Conservation (phyloP, 1,140 invertebrate species). For the Eulimnadia texana region DNA sequence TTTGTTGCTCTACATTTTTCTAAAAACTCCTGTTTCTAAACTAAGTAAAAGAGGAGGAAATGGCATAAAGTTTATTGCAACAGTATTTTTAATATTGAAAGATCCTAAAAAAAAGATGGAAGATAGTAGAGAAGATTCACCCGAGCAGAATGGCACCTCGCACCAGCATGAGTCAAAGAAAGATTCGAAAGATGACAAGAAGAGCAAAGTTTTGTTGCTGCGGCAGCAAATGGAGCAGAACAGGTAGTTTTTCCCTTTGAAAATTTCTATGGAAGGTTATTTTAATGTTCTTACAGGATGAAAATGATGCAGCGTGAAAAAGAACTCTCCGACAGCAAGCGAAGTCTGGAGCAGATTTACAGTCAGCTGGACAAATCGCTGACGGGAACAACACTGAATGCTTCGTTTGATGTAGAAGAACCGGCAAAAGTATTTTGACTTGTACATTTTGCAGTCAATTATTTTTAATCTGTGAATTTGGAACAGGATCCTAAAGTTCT, state of each 20-base stretch:
- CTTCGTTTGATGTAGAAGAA: slow-evolving; percentile 7
- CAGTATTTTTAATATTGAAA: too few species aligned
- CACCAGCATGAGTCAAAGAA: neutral
- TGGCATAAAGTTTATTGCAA: too few species aligned
- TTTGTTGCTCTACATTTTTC: too few species aligned
- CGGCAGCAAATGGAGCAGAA: slow-evolving; percentile 15
- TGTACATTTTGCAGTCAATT: too few species aligned
- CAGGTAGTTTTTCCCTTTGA: neutral
- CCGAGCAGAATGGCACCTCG: neutral
- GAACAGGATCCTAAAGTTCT: neutral
- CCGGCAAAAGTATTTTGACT: neutral
- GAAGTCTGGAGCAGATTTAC: slow-evolving; percentile 11
- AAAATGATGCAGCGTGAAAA: slow-evolving; percentile 10
- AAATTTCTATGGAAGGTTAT: neutral
- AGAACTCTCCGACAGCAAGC: slow-evolving; percentile 12
- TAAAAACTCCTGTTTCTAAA: too few species aligned
- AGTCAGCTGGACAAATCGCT: slow-evolving; percentile 3
- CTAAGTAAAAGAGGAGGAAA: too few species aligned
- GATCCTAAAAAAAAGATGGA: too few species aligned
- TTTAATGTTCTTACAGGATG: neutral
- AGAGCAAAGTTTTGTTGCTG: slow-evolving; percentile 7
- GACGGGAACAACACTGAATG: neutral
- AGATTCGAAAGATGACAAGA: neutral
- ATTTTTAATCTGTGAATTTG: too few species aligned
- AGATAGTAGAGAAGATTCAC: neutral